Evolutionary conservation across 2,797 vertebrate species (phyloP).

Genomic region (Acridotheres tristis): DNA sequence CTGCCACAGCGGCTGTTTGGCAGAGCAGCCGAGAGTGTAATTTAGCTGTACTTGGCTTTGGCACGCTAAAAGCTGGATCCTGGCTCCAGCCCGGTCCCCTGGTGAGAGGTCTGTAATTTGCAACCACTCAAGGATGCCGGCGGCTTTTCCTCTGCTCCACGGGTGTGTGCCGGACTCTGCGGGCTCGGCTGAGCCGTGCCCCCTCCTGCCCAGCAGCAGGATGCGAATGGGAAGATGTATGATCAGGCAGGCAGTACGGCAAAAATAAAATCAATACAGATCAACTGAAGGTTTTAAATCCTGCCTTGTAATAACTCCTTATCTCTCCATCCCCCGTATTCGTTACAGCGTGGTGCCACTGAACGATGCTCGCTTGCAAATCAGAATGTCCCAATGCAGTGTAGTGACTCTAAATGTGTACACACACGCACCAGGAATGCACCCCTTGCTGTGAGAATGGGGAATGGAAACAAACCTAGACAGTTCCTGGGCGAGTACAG

Average conservation of each 20-base stretch:
- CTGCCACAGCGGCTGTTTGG: not conserved
- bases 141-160: not conserved
- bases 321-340: not conserved
- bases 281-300: conserved; percentile 2
- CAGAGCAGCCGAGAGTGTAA: not conserved
- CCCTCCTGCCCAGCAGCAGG: not conserved
- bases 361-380: not conserved
- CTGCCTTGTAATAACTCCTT: not conserved
- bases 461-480: not conserved
- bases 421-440: not conserved
- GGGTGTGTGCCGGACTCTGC: accelerated
- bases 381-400: accelerated
- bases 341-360: not conserved
- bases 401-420: not conserved
- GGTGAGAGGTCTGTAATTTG: conserved; percentile 1
- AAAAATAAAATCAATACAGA: conserved; percentile 13
- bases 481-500: not conserved
- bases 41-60: not conserved
- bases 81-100: not conserved
- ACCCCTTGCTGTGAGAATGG: not conserved
- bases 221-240: not conserved
- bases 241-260: not conserved
- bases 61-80: not conserved
- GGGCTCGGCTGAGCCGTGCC: accelerated
- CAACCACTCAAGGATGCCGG: not conserved